These are phyloP conservation scores for Kryptopterus vitreolus DNA, from an alignment of 2,797 vertebrate species.

Conservation along the genomic window DNA sequence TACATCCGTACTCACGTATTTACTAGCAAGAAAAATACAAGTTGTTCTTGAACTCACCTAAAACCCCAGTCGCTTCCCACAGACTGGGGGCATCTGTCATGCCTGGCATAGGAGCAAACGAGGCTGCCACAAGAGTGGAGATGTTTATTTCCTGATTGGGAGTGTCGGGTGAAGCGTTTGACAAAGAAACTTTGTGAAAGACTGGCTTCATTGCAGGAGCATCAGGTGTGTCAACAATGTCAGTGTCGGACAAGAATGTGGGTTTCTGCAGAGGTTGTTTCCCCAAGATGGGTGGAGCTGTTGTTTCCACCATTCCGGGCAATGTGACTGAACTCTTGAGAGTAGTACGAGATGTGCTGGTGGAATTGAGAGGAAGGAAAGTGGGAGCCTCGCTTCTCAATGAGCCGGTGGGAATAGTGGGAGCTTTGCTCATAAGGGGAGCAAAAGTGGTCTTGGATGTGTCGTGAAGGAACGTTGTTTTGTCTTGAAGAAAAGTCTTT, in stretches of 20 bases:
- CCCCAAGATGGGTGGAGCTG: slow-evolving; percentile 31
- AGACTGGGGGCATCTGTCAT: slow-evolving; percentile 66
- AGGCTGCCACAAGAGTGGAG: slow-evolving; percentile 69
- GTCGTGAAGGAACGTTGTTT: slow-evolving; percentile 33
- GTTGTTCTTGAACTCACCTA: slow-evolving; percentile 62
- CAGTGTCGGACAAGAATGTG: slow-evolving; percentile 41
- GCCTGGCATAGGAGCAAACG: slow-evolving; percentile 75
- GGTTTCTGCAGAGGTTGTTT: slow-evolving; percentile 48
- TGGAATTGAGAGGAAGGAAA: slow-evolving; percentile 49
- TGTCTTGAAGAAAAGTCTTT: slow-evolving; percentile 52
- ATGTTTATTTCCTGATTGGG: slow-evolving; percentile 55
- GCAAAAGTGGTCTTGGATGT: slow-evolving; percentile 58
- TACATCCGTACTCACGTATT: not conserved
- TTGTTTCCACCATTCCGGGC: slow-evolving; percentile 42
- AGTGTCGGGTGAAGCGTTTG: slow-evolving; percentile 49
- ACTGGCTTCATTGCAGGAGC: slow-evolving; percentile 34
- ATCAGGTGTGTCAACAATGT: slow-evolving; percentile 53
- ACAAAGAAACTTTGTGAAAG: slow-evolving; percentile 23
- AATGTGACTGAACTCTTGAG: slow-evolving; percentile 55
- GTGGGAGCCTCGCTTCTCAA: slow-evolving; percentile 57
- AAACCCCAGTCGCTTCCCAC: slow-evolving; percentile 73
- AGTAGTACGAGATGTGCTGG: slow-evolving; percentile 43
- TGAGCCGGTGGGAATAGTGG: slow-evolving; percentile 30
- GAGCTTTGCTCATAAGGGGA: slow-evolving; percentile 42
- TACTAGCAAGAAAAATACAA: too few species aligned